A percentile compares a stretch with the other conserved stretches of the same genome.
These are phyloP conservation scores for Petrocephalus sullivani DNA, from an alignment of 2,797 vertebrate species.

Conservation along the genomic window DNA sequence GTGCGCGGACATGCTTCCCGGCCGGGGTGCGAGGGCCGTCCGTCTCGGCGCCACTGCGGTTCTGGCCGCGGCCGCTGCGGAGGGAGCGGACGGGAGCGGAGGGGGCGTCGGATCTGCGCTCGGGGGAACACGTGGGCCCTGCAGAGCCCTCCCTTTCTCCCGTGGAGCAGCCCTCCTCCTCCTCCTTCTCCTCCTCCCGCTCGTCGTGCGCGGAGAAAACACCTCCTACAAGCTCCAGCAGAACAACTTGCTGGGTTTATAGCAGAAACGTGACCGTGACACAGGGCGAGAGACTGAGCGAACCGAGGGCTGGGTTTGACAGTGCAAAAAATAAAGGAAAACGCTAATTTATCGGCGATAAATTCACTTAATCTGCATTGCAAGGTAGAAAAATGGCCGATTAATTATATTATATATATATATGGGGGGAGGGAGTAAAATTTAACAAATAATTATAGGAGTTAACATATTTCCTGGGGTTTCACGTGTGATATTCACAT, in stretches of 20 bases:
- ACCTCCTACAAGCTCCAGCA: not conserved
- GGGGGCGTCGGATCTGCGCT: conserved; percentile 25
- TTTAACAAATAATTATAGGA: not conserved
- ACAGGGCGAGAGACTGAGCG: not conserved
- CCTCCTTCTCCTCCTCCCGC: not conserved
- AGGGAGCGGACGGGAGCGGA: conserved; percentile 7
- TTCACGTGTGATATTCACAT: not conserved
- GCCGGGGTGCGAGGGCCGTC: conserved; percentile 33
- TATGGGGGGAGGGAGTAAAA: not conserved
- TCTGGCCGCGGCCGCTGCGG: conserved; percentile 25
- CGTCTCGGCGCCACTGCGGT: conserved; percentile 26
- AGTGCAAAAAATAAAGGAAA: not conserved
- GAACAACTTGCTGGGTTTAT: not conserved
- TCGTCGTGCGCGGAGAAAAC: not conserved
- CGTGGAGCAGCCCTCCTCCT: not conserved
- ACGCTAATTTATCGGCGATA: not conserved
- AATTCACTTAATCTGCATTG: not conserved
- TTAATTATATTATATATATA: not conserved
- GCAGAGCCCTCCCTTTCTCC: conserved; percentile 25
- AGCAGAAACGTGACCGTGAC: not conserved
- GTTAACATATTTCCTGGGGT: not conserved
- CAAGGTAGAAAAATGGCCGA: not conserved
- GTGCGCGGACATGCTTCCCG: conserved; percentile 21
- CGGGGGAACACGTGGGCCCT: conserved; percentile 45
- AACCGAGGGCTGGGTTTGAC: not conserved